phyloP scores from a whole-genome alignment of 2,888 invertebrate genomes.

The Mesorhabditis spiculigera region DNA sequence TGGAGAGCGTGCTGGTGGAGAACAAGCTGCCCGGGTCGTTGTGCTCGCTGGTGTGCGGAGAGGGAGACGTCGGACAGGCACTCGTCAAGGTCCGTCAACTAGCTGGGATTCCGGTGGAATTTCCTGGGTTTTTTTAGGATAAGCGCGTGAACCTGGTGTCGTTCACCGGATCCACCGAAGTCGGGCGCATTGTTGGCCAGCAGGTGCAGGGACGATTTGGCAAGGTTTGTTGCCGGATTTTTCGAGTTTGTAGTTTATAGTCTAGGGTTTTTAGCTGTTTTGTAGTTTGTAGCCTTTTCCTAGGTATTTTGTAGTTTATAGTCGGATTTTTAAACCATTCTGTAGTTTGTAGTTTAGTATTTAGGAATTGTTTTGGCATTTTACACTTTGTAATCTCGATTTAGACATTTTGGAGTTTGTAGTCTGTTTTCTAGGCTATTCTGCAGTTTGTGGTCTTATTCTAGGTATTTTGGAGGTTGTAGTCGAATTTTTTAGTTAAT shows the following conservation, averaged over 20 bases:
- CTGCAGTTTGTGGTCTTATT: not conserved
- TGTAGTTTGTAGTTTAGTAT: no score
- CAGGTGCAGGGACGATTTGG: slow-evolving; percentile 92
- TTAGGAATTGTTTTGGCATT: no score
- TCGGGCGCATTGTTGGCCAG: slow-evolving; percentile 82
- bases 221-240: slow-evolving; percentile 24
- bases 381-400: no score
- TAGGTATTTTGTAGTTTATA: not conserved
- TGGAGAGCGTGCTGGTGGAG: slow-evolving; percentile 63
- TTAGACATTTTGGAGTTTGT: not conserved
- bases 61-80: slow-evolving; percentile 75
- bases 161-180: slow-evolving; percentile 89
- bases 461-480: no score
- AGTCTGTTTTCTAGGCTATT: not conserved
- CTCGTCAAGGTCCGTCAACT: slow-evolving; percentile 32
- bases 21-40: slow-evolving; percentile 84
- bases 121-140: slow-evolving; percentile 64
- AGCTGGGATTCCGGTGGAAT: not conserved
- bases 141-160: slow-evolving; percentile 81
- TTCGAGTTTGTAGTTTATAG: not conserved
- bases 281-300: not conserved
- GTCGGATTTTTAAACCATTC: not conserved
- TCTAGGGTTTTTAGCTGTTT: not conserved
- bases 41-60: slow-evolving; percentile 82
- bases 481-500: no score